phyloP scores from a whole-genome alignment of 1,140 invertebrate genomes.

The Papilio polyxenes region DNA sequence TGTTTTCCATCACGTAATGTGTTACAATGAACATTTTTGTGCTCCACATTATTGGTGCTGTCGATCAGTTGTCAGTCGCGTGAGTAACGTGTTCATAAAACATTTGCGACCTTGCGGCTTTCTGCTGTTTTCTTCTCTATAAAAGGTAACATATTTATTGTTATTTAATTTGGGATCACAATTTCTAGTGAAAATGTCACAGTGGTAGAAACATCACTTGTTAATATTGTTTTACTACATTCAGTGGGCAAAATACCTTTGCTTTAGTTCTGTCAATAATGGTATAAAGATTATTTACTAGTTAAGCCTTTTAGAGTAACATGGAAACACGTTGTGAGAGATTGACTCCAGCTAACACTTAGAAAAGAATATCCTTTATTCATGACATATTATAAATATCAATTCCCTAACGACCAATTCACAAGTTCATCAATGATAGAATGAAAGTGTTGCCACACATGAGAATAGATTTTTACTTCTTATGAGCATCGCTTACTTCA shows the following conservation, averaged over 20 bases:
- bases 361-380: too few species aligned
- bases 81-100: background rate
- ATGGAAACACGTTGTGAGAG: too few species aligned
- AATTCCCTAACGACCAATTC: background rate
- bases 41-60: constrained; percentile 15
- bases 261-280: too few species aligned
- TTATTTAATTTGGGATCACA: background rate
- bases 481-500: background rate
- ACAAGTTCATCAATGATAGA: background rate
- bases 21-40: constrained; percentile 30
- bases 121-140: background rate
- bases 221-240: too few species aligned
- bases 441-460: background rate
- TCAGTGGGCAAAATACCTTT: too few species aligned
- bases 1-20: background rate
- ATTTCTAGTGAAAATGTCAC: background rate
- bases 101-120: background rate
- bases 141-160: background rate
- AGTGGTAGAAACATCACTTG: too few species aligned
- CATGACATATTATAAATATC: too few species aligned
- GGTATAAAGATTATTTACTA: too few species aligned
- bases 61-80: constrained; percentile 32
- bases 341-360: too few species aligned
- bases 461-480: background rate
- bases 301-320: too few species aligned